Conservation (phyloP, 2,888 invertebrate genomes). For the Ctena decussata region DNA sequence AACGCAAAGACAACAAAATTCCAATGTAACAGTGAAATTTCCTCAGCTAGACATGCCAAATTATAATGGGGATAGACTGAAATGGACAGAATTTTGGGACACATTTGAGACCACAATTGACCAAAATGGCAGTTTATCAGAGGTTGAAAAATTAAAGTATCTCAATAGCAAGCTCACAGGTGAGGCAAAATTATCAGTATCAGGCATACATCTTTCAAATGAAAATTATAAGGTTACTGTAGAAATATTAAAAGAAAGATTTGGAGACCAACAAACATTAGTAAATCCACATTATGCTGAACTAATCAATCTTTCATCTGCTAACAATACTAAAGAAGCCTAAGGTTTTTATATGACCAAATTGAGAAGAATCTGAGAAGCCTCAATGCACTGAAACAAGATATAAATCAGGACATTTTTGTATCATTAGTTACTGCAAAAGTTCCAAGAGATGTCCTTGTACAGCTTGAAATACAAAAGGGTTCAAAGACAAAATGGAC, state of each 20-base stretch:
- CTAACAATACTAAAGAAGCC: not conserved
- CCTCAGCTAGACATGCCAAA: not conserved
- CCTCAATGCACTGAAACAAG: constrained; percentile 20
- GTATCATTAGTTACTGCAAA: constrained; percentile 24
- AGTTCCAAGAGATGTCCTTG: constrained; percentile 20
- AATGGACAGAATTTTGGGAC: constrained; percentile 10
- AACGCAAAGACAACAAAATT: not conserved
- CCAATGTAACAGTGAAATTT: not conserved
- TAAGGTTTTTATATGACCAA: not conserved
- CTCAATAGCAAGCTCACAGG: constrained; percentile 4
- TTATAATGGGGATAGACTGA: not conserved
- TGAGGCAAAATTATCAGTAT: not conserved
- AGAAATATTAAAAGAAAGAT: not conserved
- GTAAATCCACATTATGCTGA: not conserved
- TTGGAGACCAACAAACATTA: constrained; percentile 1
- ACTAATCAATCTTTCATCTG: not conserved
- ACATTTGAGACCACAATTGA: constrained; percentile 1
- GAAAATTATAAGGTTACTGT: constrained; percentile 7
- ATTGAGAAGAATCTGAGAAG: constrained; percentile 6
- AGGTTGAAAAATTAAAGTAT: not conserved
- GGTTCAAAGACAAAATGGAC: constrained; percentile 14
- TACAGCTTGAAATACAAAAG: constrained; percentile 37
- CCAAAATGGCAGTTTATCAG: not conserved
- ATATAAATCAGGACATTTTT: constrained; percentile 34
- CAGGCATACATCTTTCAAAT: not conserved